Conservation (phyloP, 64 coral and sea anemone species). For the Orbicella faveolata region DNA sequence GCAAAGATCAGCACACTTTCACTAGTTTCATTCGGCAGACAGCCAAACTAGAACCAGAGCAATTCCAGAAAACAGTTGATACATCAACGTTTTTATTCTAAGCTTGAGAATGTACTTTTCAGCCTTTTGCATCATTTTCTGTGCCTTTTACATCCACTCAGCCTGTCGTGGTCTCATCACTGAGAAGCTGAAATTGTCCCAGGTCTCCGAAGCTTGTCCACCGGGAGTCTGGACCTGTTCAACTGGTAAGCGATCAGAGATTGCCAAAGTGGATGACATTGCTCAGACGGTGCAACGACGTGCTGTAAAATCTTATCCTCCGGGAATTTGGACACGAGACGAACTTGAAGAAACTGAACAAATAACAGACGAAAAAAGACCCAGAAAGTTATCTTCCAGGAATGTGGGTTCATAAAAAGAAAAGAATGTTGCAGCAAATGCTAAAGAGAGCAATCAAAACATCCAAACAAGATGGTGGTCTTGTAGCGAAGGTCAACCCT, state of each 20-base stretch:
- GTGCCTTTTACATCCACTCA: not conserved
- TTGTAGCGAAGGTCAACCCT: not conserved
- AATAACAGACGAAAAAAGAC: not conserved
- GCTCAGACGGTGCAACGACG: too few relatives aligned
- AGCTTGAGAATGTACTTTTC: not conserved
- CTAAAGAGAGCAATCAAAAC: too few relatives aligned
- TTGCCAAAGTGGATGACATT: not conserved
- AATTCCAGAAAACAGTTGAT: too few relatives aligned
- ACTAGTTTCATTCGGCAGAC: too few relatives aligned
- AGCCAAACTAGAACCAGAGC: too few relatives aligned
- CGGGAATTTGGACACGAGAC: too few relatives aligned
- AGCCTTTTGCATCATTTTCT: not conserved
- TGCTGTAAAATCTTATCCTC: too few relatives aligned
- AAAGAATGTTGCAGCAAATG: not conserved
- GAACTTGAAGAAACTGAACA: not conserved
- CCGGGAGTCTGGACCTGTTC: conserved; percentile 2
- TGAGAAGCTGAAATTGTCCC: not conserved
- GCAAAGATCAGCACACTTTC: too few relatives aligned
- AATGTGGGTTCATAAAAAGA: not conserved
- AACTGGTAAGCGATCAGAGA: not conserved
- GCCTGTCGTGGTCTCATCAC: not conserved
- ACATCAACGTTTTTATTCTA: too few relatives aligned
- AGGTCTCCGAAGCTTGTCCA: not conserved
- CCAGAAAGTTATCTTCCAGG: not conserved
- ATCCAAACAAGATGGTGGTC: not conserved